Evolutionary conservation across 2,888 invertebrate species (phyloP).

Genomic region (Colostygia pectinataria): DNA sequence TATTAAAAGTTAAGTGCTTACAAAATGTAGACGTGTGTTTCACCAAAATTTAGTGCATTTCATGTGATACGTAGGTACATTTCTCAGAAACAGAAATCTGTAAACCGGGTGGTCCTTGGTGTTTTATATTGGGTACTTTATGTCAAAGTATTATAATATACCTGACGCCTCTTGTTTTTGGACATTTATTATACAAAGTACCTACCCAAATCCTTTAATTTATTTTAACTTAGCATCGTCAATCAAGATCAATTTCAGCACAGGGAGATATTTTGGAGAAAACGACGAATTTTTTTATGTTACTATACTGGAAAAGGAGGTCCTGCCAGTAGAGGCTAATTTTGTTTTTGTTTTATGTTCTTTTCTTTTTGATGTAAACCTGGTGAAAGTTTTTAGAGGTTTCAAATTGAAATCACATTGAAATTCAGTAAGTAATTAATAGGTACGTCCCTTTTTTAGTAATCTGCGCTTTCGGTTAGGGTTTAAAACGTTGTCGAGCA

Average conservation of each 20-base stretch:
- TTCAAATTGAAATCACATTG: too few relatives aligned
- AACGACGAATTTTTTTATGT: too few relatives aligned
- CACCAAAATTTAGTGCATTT: constrained; percentile 50
- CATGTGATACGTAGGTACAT: constrained; percentile 39
- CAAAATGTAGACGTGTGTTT: constrained; percentile 18
- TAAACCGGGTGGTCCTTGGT: constrained; percentile 53
- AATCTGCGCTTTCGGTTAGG: too few relatives aligned
- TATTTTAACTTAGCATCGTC: constrained; percentile 23
- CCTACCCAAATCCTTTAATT: constrained; percentile 35
- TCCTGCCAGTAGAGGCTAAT: too few relatives aligned
- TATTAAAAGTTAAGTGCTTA: constrained; percentile 8
- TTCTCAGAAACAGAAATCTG: constrained; percentile 55
- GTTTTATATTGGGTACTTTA: constrained; percentile 58
- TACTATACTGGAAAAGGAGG: too few relatives aligned
- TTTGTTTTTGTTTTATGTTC: too few relatives aligned
- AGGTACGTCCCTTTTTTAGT: too few relatives aligned
- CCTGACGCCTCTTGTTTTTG: constrained; percentile 48
- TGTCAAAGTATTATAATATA: constrained; percentile 56
- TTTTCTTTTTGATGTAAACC: too few relatives aligned
- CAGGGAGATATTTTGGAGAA: neutral
- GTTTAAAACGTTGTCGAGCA: too few relatives aligned
- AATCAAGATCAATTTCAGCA: constrained; percentile 21
- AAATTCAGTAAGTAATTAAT: too few relatives aligned
- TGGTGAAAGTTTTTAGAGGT: too few relatives aligned
- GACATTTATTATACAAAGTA: constrained; percentile 49